Percentiles rank a stretch among this genome's conserved stretches.
Evolutionary conservation across 2,888 invertebrate genomes (phyloP).

Genomic region (Metallyticus violacea): DNA sequence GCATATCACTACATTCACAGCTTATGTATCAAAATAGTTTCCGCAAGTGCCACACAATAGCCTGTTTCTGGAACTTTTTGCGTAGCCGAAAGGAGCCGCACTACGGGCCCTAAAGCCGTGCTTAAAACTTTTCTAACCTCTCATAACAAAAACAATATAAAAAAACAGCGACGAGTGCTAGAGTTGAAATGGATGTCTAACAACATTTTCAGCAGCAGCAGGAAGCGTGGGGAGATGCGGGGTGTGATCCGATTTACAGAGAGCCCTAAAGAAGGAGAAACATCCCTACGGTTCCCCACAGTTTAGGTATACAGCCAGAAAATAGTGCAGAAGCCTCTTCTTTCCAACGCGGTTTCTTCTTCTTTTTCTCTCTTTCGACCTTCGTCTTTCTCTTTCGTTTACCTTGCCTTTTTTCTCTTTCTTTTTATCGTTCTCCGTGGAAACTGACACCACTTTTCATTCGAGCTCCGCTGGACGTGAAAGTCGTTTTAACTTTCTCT

Average conservation of each 20-base stretch:
- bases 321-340: not conserved
- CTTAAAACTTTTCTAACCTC: not conserved
- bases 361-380: not conserved
- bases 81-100: not conserved
- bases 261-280: not conserved
- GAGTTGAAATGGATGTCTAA: not conserved
- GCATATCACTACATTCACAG: too few species aligned
- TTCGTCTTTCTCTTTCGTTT: not conserved
- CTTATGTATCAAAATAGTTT: not conserved
- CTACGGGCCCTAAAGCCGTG: not conserved
- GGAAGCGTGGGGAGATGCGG: not conserved
- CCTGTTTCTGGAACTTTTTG: too few species aligned
- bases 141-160: not conserved
- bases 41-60: not conserved
- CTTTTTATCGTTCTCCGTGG: not conserved
- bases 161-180: not conserved
- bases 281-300: not conserved
- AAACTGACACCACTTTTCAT: conserved; percentile 26
- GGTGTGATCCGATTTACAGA: not conserved
- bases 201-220: not conserved
- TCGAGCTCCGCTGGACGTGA: conserved; percentile 20
- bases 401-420: not conserved
- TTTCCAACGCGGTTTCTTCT: too few species aligned
- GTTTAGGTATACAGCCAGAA: not conserved
- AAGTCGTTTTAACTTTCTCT: conserved; percentile 22